Evolutionary conservation across 1,140 invertebrate genomes (phyloP).

Genomic region (Lutraria rhynchaena): DNA sequence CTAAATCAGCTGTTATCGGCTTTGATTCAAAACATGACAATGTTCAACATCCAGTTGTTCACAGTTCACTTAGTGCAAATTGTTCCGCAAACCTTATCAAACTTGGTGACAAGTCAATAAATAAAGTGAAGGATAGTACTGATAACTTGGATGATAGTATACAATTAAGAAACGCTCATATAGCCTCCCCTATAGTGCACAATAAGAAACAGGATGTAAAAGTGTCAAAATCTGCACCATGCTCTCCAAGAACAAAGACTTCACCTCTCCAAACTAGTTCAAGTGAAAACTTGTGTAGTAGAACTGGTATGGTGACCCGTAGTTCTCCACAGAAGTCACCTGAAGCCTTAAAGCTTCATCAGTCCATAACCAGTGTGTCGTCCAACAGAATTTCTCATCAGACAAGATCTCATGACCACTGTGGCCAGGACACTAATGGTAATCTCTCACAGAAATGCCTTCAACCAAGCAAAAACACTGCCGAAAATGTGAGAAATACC

Average conservation of each 20-base stretch:
- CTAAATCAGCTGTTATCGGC: not conserved
- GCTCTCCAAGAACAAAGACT: not conserved
- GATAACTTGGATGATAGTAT: constrained; percentile 48
- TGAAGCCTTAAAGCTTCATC: constrained; percentile 3
- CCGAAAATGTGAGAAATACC: constrained; percentile 31
- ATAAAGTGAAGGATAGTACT: not conserved
- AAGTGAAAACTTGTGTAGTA: constrained; percentile 43
- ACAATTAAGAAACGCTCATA: constrained; percentile 31
- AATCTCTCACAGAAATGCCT: constrained; percentile 32
- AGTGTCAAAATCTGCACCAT: constrained; percentile 2
- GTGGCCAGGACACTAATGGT: not conserved
- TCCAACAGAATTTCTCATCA: constrained; percentile 1
- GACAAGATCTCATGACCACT: constrained; percentile 3
- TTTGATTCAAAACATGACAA: not conserved
- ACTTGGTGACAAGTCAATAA: not conserved
- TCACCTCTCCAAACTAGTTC: constrained; percentile 39
- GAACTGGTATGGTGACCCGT: constrained; percentile 68
- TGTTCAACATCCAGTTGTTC: not conserved
- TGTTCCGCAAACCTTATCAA: not conserved
- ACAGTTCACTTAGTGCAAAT: not conserved
- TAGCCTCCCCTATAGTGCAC: constrained; percentile 6
- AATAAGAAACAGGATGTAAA: constrained; percentile 31
- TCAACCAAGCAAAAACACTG: constrained; percentile 38
- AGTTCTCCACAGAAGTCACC: constrained; percentile 45
- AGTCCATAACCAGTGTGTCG: not conserved